Conservation (phyloP, 2,797 vertebrate genomes). For the Arrhamphus sclerolepis region DNA sequence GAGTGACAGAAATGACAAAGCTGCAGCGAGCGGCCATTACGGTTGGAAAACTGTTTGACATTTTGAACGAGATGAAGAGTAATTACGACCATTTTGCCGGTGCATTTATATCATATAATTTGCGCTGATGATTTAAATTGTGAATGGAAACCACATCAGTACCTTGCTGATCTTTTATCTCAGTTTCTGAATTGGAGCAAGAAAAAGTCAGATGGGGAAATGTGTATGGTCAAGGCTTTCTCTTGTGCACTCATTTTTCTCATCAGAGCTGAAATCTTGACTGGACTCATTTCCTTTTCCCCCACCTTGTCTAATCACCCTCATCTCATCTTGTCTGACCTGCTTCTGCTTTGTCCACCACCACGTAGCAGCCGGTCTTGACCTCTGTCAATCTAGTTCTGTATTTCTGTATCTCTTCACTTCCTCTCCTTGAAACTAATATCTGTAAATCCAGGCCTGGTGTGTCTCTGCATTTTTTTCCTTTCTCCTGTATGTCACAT, state of each 20-base stretch:
- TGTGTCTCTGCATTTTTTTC: conserved; percentile 15
- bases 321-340: conserved; percentile 22
- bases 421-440: conserved; percentile 15
- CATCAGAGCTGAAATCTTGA: conserved; percentile 32
- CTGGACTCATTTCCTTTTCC: conserved; percentile 28
- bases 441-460: conserved; percentile 31
- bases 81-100: conserved; percentile 39
- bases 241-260: conserved; percentile 53
- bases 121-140: conserved; percentile 40
- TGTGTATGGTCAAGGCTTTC: conserved; percentile 14
- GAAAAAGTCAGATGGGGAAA: conserved; percentile 27
- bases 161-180: conserved; percentile 27
- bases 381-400: conserved; percentile 29
- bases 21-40: neutral
- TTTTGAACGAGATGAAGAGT: conserved; percentile 20
- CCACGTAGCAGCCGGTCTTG: neutral
- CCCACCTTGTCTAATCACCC: conserved; percentile 12
- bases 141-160: conserved; percentile 55
- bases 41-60: conserved; percentile 32
- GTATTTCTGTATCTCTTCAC: conserved; percentile 17
- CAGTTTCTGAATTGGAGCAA: conserved; percentile 25
- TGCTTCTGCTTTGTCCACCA: conserved; percentile 18
- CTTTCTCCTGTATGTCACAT: conserved; percentile 28
- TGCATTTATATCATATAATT: conserved; percentile 19
- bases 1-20: conserved; percentile 21